These are phyloP conservation scores for Metalampra italica DNA, from an alignment of 2,888 invertebrate genomes.

Conservation along the genomic window DNA sequence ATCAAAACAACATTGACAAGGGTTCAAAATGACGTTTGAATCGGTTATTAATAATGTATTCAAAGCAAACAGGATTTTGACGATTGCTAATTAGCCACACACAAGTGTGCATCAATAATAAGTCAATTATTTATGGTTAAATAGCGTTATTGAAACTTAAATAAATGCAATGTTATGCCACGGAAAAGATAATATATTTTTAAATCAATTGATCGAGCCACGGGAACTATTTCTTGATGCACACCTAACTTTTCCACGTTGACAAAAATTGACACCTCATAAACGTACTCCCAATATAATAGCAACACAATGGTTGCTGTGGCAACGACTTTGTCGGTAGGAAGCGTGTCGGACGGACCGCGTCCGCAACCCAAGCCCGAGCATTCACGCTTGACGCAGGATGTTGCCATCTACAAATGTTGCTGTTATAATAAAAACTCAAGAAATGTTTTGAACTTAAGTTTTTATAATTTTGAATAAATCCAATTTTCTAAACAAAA, in stretches of 20 bases:
- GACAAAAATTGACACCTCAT: not conserved
- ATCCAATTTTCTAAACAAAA: not conserved
- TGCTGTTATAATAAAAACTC: slow-evolving; percentile 11
- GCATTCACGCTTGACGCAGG: slow-evolving; percentile 74
- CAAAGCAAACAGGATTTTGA: too few species aligned
- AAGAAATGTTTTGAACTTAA: not conserved
- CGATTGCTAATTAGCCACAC: too few species aligned
- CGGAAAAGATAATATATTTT: too few species aligned
- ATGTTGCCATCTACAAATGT: slow-evolving; percentile 34
- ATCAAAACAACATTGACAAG: too few species aligned
- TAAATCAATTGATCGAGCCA: too few species aligned
- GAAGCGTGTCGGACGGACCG: slow-evolving; percentile 11
- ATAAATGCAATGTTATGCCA: too few species aligned
- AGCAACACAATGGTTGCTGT: not conserved
- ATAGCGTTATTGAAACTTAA: too few species aligned
- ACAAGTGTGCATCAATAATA: too few species aligned
- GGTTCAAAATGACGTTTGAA: too few species aligned
- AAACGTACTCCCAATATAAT: not conserved
- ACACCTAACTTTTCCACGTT: not conserved
- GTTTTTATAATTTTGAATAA: not conserved
- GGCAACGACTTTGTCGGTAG: not conserved
- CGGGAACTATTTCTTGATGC: not conserved
- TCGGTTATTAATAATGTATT: too few species aligned
- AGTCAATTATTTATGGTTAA: too few species aligned
- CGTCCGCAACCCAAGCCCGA: slow-evolving; percentile 74